Percentiles rank a stretch among this genome's conserved stretches.
Evolutionary conservation across 2,113 vertebrate species (phyloP).

Genomic region (Podarcis cretensis): DNA sequence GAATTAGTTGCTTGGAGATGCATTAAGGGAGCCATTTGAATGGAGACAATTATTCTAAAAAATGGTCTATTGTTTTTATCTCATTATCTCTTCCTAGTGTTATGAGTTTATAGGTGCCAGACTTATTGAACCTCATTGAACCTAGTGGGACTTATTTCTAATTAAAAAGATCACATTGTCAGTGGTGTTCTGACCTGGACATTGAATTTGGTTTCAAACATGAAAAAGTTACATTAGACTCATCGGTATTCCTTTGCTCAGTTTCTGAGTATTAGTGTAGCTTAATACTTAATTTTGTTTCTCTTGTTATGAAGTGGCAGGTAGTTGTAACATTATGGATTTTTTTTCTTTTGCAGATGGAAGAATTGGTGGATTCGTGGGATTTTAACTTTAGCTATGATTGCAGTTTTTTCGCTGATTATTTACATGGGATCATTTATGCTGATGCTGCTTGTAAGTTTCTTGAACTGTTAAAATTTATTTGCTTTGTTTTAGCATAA

Average conservation of each 20-base stretch:
- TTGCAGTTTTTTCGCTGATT: slow-evolving; percentile 89
- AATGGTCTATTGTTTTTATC: neutral
- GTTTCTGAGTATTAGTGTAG: neutral
- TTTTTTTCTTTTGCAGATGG: slow-evolving; percentile 82
- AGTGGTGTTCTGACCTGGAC: neutral
- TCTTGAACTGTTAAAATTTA: slow-evolving; percentile 15
- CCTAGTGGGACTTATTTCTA: neutral
- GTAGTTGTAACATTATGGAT: neutral
- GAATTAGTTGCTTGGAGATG: neutral
- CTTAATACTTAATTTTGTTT: neutral
- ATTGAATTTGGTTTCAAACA: neutral
- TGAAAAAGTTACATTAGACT: neutral
- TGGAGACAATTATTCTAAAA: neutral
- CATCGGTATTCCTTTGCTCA: neutral
- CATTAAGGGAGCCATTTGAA: neutral
- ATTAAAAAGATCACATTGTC: neutral
- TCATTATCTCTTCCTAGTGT: neutral
- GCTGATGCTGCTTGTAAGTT: slow-evolving; percentile 89
- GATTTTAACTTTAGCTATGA: slow-evolving; percentile 94
- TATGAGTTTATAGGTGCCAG: too few relatives aligned
- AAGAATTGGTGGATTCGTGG: slow-evolving; percentile 99
- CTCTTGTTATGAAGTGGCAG: neutral
- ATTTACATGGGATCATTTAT: slow-evolving; percentile 94
- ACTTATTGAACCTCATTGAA: neutral
- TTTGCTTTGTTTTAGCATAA: neutral